Conservation (phyloP, 2,113 vertebrate species). For the Gallinago media region DNA sequence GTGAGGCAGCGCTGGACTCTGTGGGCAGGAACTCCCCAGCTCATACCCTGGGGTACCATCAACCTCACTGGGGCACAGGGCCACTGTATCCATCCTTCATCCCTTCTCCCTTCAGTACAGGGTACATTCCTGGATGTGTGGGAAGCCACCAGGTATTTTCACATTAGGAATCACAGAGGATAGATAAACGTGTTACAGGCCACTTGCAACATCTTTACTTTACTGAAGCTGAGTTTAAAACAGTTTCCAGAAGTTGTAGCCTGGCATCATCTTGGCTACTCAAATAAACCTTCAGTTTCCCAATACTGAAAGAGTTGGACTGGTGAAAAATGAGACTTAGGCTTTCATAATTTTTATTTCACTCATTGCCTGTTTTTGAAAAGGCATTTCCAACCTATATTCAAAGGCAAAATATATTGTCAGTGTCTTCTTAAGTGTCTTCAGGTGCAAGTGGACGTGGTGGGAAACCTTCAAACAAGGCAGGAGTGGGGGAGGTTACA, state of each 20-base stretch:
- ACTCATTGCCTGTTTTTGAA: not conserved
- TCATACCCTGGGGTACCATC: fast-evolving
- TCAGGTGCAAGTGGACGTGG: not conserved
- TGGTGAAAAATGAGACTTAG: not conserved
- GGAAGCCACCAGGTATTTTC: not conserved
- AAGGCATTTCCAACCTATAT: not conserved
- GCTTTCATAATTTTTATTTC: not conserved
- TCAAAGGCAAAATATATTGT: not conserved
- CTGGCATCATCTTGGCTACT: not conserved
- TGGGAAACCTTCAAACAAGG: not conserved
- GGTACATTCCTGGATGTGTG: not conserved
- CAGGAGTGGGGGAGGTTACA: not conserved
- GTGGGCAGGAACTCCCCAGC: not conserved
- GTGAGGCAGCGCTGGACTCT: not conserved
- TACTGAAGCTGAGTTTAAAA: not conserved
- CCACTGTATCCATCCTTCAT: not conserved
- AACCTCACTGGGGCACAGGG: not conserved
- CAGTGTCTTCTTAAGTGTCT: not conserved
- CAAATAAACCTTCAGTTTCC: not conserved
- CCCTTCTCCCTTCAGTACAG: fast-evolving
- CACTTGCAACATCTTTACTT: not conserved
- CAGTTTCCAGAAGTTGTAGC: not conserved
- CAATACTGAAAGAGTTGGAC: not conserved
- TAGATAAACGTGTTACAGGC: not conserved
- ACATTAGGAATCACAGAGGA: not conserved